Evolutionary conservation across 1,140 invertebrate species (phyloP).

Genomic region (Frieseomelitta varia): DNA sequence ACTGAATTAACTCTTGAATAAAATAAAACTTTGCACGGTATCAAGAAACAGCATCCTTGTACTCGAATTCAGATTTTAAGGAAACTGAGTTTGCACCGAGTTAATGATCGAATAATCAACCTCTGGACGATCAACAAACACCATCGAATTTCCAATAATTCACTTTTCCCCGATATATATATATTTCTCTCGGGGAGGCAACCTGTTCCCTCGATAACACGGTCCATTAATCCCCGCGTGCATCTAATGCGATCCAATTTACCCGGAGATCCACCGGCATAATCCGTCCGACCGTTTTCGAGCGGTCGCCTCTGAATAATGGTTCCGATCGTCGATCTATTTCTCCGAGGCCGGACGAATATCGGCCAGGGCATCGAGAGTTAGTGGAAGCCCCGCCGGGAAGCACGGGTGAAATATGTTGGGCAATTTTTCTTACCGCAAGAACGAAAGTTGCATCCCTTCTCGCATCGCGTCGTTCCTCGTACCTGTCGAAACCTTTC

Average conservation of each 20-base stretch:
- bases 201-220: conserved; percentile 15
- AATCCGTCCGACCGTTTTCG: conserved; percentile 31
- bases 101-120: neutral
- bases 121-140: neutral
- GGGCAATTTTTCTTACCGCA: conserved; percentile 68
- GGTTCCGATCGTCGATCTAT: conserved; percentile 49
- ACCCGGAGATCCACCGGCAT: conserved; percentile 14
- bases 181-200: neutral
- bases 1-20: too few species aligned
- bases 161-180: neutral
- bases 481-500: conserved; percentile 19
- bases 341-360: conserved; percentile 54
- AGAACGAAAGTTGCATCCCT: conserved; percentile 63
- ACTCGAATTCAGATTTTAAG: too few species aligned
- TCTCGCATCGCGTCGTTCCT: too few species aligned
- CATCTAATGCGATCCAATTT: conserved; percentile 39
- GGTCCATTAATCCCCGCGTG: conserved; percentile 24
- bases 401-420: conserved; percentile 66
- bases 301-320: conserved; percentile 50
- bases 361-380: conserved; percentile 16
- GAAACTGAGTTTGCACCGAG: neutral
- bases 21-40: too few species aligned
- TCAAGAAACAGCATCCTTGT: too few species aligned
- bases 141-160: neutral
- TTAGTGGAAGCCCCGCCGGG: conserved; percentile 48